Conservation (phyloP, 2,113 vertebrate genomes). For the Passer montanus region DNA sequence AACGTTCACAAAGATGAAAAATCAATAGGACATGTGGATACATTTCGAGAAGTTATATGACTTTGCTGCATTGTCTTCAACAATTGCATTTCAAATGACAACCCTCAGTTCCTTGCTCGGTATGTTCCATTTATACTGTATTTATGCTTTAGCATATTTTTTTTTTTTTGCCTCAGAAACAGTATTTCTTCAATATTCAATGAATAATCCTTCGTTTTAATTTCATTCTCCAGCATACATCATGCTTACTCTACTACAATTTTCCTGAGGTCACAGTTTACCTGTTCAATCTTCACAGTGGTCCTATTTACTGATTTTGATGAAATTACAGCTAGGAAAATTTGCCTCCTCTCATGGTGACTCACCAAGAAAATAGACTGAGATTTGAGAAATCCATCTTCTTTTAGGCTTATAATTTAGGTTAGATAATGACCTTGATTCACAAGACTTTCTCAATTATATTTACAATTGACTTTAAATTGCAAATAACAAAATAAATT, state of each 20-base stretch:
- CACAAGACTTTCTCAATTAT: not conserved
- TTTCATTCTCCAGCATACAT: not conserved
- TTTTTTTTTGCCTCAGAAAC: not conserved
- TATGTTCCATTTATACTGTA: not conserved
- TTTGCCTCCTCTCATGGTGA: not conserved
- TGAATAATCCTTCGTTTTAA: not conserved
- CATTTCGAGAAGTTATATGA: not conserved
- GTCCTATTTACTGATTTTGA: not conserved
- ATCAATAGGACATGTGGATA: not conserved
- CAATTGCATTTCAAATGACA: not conserved
- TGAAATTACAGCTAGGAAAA: slow-evolving; percentile 1
- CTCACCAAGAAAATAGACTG: not conserved
- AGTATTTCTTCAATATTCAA: not conserved
- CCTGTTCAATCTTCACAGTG: not conserved
- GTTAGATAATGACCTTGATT: not conserved
- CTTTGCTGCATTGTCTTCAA: not conserved
- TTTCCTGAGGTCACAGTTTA: not conserved
- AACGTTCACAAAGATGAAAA: not conserved
- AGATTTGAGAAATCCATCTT: not conserved
- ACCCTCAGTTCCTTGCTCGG: not conserved
- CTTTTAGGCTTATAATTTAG: not conserved
- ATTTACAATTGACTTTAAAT: not conserved
- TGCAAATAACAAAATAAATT: not conserved
- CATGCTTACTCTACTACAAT: not conserved
- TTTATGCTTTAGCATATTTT: not conserved